Evolutionary conservation across 1,140 invertebrate genomes (phyloP), one percentile per base, ranked within the genome.

Genomic region (Drosophila malerkotliana): DNA sequence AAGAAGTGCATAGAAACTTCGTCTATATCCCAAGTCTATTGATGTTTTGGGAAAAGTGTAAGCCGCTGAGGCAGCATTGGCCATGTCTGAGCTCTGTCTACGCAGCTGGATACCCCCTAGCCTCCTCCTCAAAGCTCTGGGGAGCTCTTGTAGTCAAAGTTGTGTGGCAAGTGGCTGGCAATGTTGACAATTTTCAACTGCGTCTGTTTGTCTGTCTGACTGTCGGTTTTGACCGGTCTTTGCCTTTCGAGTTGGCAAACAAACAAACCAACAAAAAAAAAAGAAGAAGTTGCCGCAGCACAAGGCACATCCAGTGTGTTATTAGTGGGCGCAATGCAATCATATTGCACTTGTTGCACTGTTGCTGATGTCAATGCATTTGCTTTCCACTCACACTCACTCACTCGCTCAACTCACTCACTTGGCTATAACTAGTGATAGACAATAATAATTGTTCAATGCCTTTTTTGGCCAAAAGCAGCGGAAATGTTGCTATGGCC

Each of bases 121-220:
- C 39, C 10, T 26, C 61, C 61, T 15, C 39, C 6, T 15, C 15
- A 18, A 39, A 15, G 21, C 34, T 12, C 57, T 18, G 63, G 58
- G 41, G 39, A 68, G 73, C 26, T 28, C 26, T 69, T 64, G 53
- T 57, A 72, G 62, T 57, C 44, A 55, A 48, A 58, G 71, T 56
- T 71, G 59, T 78, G 68, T 72, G 68, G 69, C 68, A 73, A 73
- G 80, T 83, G 76, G 41, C 34, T 24, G 54, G 73, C 81, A 80
- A 75, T 85, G 81, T 81, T 85, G 81, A 85, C 81, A 85, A 87
- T 85, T 72, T 87, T 64, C 30, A 64, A 68, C 48, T 54, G 56
- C 41, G 51, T 45, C 71, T 67, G 56, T 34, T 72, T 55, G 58
- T 45, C 34, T 37, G 34, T 53, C 56, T 49, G 63, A 28, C 71